These are phyloP conservation scores for Drosophila siamana DNA, from an alignment of 2,888 invertebrate genomes.

Conservation along the genomic window DNA sequence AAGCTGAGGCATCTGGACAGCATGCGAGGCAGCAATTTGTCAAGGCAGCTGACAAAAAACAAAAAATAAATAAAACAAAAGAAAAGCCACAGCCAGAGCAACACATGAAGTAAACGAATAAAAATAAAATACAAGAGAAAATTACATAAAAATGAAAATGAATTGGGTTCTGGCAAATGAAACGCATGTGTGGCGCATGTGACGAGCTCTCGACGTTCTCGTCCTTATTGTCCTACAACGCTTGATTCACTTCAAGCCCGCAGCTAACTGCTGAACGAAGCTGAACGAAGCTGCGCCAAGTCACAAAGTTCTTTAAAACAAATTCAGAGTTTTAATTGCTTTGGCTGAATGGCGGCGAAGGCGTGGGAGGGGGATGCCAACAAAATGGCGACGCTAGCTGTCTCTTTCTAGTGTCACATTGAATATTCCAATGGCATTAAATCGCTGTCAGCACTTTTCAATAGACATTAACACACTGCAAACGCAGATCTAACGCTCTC, in stretches of 20 bases:
- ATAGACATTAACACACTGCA: too few species aligned
- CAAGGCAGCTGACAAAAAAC: conserved; percentile 41
- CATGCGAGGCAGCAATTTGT: conserved; percentile 59
- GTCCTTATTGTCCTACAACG: background rate
- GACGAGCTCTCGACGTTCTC: background rate
- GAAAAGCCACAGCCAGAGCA: background rate
- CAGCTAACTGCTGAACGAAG: background rate
- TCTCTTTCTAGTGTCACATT: background rate
- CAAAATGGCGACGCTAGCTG: background rate
- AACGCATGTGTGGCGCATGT: conserved; percentile 21
- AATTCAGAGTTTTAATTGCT: conserved; percentile 17
- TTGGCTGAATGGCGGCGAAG: background rate
- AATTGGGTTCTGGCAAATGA: conserved; percentile 34
- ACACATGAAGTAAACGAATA: background rate
- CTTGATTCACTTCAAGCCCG: conserved; percentile 13
- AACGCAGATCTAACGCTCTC: too few species aligned
- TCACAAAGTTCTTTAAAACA: conserved; percentile 9
- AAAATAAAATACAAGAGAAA: conserved; percentile 12
- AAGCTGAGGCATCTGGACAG: conserved; percentile 39
- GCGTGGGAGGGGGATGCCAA: background rate
- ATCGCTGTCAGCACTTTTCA: too few species aligned
- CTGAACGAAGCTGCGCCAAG: conserved; percentile 4
- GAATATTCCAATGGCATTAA: background rate
- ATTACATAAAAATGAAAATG: conserved; percentile 48
- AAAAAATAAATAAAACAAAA: too few species aligned